Evolutionary conservation across 2,113 vertebrate species (phyloP), one percentile per base, ranked within the genome.

Genomic region (Lucifuga dentata): DNA sequence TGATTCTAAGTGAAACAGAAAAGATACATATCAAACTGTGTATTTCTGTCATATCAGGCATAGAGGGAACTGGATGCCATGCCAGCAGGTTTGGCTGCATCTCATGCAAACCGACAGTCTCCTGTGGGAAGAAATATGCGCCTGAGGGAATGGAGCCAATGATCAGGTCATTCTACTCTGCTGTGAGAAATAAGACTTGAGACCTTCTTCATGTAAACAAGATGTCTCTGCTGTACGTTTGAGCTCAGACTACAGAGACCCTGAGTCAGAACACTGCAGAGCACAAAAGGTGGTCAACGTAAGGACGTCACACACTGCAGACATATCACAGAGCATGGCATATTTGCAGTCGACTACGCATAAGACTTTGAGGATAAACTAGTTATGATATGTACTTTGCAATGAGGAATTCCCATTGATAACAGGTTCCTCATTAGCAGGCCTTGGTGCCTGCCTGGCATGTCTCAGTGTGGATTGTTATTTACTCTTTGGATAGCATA

Each of bases 161-260:
- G 86, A 90, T 89, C 87, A 87, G 87, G 85, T 88, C 87, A 85
- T 86, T 84, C 83, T 88, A 83, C 74, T 86, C 84, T 51, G 63
- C 84, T 86, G 87, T 78, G 88, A 89, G 88, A 89, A 88, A 84
- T 74, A 86, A 70, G 68, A 88, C 82, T 79, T 40, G 63, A 83
- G 65, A 75, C 78, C 80, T 67, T 69, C 79, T 90, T 91, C 89
- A 91, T 89, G 85, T 89, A 91, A 92, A 92, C 91, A 91, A 92
- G 89, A 91, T 90, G 89, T 88, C 85, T 76, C 87, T 80, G 75
- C 68, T 87, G 84, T 86, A 81, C 61, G 73, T 85, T 82, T 70
- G 57, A 55, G 49, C 80, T 73, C 70, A 26, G 61, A 49, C 81
- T 68, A 73, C 81, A 32, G 61, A 69, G 65, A 81, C 60, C 67